Base-by-base conservation (phyloP, 2,113 vertebrate species). In the Vidua macroura region DNA sequence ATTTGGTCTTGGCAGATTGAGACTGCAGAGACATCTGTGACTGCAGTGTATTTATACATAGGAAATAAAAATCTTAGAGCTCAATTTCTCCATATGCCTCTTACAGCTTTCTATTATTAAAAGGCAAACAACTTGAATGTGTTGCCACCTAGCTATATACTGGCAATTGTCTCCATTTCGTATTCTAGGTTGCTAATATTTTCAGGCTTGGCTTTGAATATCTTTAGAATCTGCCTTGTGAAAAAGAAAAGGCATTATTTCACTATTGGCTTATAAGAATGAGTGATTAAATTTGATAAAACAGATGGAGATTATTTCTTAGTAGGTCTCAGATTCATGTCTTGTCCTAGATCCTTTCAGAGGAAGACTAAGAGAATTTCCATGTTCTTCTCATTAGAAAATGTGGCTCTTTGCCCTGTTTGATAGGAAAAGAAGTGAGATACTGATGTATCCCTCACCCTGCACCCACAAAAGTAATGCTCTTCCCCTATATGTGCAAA, bases 41-140 rank as follows among this genome's bases (percentile, higher is more conserved):
- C 81, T 94, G 63, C 75, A 78, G 56, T 68, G 82, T 92, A 94
- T 90, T 96, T 94, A 87, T 90, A 90, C 64, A 78, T 66, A 56
- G 85, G 83, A 85, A 96, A 93, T 94, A 95, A 59, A 95, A 94
- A 49, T 52, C 83, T 84, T 70, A 74, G 92, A 85, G 85, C 92
- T 85, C 82, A 20, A 51, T 95, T 95, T 95, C 68, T 92, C 92
- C 93, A 89, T 94, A 94, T 96, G 93, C 58, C 74, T 95, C 86
- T 90, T 80, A 83, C 72, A 92, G 79, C 49, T 93, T 93, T 89
- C 95, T 97, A 95, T 97, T 96, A 93, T 95, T 97, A 96, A 96
- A 92, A 94, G 64, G 86, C 85, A 94, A 93, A 90, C 94, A 68
- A 96, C 87, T 94, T 94, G 91, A 69, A 72, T 81, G 60, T 59